phyloP scores from a whole-genome alignment of 2,797 vertebrate genomes.

The Oreochromis mossambicus region DNA sequence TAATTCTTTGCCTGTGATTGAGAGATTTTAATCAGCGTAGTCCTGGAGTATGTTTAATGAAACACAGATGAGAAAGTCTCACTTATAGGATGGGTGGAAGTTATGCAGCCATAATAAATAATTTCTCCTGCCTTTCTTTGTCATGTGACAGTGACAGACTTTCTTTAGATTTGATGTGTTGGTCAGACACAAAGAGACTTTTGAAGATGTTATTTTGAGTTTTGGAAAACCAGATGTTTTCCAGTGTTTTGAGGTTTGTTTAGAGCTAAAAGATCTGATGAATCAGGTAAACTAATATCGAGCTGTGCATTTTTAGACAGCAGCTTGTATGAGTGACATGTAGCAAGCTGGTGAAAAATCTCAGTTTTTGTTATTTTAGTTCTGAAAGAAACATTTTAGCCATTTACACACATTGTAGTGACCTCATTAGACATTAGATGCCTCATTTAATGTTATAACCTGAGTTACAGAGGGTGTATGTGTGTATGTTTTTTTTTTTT shows the following conservation, averaged over 20 bases:
- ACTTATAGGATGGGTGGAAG: neutral
- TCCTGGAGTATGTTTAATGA: neutral
- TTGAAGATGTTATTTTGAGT: neutral
- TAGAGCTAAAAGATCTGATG: neutral
- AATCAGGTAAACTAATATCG: neutral
- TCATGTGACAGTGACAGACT: neutral
- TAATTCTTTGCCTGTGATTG: neutral
- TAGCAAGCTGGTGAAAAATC: neutral
- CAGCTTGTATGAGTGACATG: neutral
- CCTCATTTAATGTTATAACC: neutral
- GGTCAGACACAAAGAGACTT: neutral
- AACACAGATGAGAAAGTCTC: neutral
- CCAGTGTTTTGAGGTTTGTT: neutral
- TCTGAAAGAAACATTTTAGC: neutral
- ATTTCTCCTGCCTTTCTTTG: neutral
- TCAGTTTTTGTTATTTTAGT: neutral
- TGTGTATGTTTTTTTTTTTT: neutral
- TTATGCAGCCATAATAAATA: neutral
- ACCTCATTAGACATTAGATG: neutral
- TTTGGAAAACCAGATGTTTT: neutral
- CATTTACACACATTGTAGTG: neutral
- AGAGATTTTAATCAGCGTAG: neutral
- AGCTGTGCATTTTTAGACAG: neutral
- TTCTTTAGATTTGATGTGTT: neutral
- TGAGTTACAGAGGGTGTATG: neutral